A percentile compares a stretch with the other conserved stretches of the same genome.
These are phyloP conservation scores for Erythrocercus mccallii DNA, from an alignment of 2,113 vertebrate species.

Conservation along the genomic window DNA sequence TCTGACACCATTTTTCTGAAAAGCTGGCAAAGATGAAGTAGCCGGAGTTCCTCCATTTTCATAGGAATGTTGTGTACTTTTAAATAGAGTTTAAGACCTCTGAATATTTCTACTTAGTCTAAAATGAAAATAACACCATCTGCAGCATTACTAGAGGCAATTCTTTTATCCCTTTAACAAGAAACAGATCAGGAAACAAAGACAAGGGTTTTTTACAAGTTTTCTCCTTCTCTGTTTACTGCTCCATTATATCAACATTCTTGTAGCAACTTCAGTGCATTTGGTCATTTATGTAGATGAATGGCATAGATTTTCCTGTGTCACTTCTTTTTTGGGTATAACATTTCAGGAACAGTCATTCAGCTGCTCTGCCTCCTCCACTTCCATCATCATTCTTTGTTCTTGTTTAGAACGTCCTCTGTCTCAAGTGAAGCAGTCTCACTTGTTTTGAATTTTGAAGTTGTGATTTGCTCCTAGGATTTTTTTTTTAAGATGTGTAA, in stretches of 20 bases:
- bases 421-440: accelerated
- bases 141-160: not conserved
- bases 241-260: not conserved
- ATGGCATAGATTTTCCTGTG: not conserved
- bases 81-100: not conserved
- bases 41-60: not conserved
- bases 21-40: not conserved
- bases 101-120: not conserved
- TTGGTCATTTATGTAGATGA: not conserved
- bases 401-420: not conserved
- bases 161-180: not conserved
- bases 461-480: not conserved
- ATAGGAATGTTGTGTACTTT: not conserved
- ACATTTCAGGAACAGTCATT: not conserved
- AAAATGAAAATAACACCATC: not conserved
- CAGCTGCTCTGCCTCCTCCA: not conserved
- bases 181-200: not conserved
- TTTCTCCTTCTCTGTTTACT: not conserved
- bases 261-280: not conserved
- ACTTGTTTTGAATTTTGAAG: not conserved
- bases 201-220: not conserved
- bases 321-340: not conserved
- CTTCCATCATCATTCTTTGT: not conserved
- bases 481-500: not conserved
- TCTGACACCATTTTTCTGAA: not conserved